A percentile compares a stretch with the other conserved stretches of the same genome.
phyloP scores from a whole-genome alignment of 2,888 invertebrate genomes.

The Caradrina kadenii region DNA sequence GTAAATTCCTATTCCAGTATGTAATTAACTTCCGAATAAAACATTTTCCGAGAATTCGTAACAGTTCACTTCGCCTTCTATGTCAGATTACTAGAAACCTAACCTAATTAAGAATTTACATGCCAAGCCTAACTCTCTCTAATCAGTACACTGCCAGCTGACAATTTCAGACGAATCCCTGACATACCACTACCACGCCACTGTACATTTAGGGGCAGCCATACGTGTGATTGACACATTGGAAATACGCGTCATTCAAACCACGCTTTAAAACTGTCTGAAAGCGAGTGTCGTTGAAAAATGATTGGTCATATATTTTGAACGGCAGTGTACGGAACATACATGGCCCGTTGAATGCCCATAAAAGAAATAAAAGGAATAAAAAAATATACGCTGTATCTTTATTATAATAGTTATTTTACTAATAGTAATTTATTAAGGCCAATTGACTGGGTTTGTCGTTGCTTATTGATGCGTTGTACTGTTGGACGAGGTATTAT shows the following conservation, averaged over 20 bases:
- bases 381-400: slow-evolving; percentile 48
- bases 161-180: slow-evolving; percentile 45
- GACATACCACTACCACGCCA: slow-evolving; percentile 62
- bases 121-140: slow-evolving; percentile 28
- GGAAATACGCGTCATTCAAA: slow-evolving; percentile 78
- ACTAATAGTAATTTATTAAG: slow-evolving; percentile 65
- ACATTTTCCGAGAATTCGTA: background rate
- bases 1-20: background rate
- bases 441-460: slow-evolving; percentile 59
- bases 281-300: slow-evolving; percentile 81
- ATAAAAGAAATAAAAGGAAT: slow-evolving; percentile 57
- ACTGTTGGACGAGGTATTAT: slow-evolving; percentile 43
- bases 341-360: slow-evolving; percentile 40
- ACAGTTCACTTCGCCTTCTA: background rate
- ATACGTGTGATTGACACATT: slow-evolving; percentile 81
- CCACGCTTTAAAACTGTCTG: slow-evolving; percentile 76
- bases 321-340: slow-evolving; percentile 47
- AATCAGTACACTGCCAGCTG: slow-evolving; percentile 40
- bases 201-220: slow-evolving; percentile 76
- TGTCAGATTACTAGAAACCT: slow-evolving; percentile 9
- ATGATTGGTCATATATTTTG: slow-evolving; percentile 76
- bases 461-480: slow-evolving; percentile 46
- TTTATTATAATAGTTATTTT: slow-evolving; percentile 57
- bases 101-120: slow-evolving; percentile 18
- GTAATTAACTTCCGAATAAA: background rate